These are phyloP conservation scores for Nycticorax nycticorax DNA, from an alignment of 2,113 vertebrate genomes.

Conservation along the genomic window DNA sequence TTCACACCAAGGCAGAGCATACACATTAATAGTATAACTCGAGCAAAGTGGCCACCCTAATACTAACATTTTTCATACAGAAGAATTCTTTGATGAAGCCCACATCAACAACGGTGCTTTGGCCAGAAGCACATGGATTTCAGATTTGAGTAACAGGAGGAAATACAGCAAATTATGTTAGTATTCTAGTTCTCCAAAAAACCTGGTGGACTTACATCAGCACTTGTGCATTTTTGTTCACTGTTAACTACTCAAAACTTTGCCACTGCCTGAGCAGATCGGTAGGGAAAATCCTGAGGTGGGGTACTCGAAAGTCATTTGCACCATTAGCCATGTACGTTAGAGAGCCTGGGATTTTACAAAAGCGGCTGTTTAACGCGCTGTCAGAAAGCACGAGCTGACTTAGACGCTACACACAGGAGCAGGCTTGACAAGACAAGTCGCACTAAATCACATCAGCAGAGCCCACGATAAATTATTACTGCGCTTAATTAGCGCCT, in stretches of 20 bases:
- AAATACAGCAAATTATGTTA: neutral
- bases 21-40: neutral
- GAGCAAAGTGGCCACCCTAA: neutral
- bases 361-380: neutral
- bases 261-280: neutral
- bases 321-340: neutral
- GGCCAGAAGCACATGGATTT: neutral
- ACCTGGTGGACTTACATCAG: neutral
- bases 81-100: neutral
- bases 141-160: neutral
- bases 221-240: neutral
- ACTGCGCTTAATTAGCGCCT: neutral
- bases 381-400: neutral
- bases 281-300: neutral
- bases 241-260: neutral
- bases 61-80: neutral
- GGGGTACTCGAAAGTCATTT: neutral
- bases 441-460: neutral
- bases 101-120: neutral
- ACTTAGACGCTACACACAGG: neutral
- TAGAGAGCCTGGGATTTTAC: neutral
- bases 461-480: neutral
- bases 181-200: neutral
- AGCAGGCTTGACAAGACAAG: constrained; percentile 33
- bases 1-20: neutral